These are phyloP conservation scores for Zootoca vivipara DNA, from an alignment of 2,113 vertebrate genomes.

Conservation along the genomic window DNA sequence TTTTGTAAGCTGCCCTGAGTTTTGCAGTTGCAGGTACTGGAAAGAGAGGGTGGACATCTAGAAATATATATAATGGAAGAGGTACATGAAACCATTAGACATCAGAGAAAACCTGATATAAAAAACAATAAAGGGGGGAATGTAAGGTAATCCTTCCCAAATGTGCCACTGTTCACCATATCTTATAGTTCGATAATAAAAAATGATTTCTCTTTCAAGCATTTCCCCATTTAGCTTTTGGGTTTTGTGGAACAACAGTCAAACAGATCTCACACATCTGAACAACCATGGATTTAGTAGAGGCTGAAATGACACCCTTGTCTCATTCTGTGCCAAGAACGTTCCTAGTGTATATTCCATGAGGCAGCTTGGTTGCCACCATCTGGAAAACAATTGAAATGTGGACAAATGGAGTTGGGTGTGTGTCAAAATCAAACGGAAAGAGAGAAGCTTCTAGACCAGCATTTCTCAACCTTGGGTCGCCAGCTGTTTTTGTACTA, in stretches of 20 bases:
- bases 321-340: slow-evolving; percentile 3
- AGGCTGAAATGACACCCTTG: background rate
- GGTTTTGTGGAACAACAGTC: background rate
- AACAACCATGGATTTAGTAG: background rate
- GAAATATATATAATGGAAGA: no score
- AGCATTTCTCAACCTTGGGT: no score
- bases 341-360: background rate
- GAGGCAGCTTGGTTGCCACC: slow-evolving; percentile 11
- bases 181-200: background rate
- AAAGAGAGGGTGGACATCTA: no score
- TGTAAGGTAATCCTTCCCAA: background rate
- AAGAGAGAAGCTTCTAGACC: background rate
- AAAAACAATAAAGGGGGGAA: no score
- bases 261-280: slow-evolving; percentile 19
- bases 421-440: background rate
- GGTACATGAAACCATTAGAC: no score
- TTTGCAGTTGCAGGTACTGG: no score
- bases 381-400: slow-evolving; percentile 36
- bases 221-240: slow-evolving; percentile 2
- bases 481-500: no score
- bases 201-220: background rate
- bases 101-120: background rate
- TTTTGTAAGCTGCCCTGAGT: no score
- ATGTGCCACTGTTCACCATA: background rate
- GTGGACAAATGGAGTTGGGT: slow-evolving; percentile 29